Evolutionary conservation across 2,113 vertebrate genomes (phyloP), one percentile per base, ranked within the genome.

Genomic region (Pseudorhombus dupliciocellatus): DNA sequence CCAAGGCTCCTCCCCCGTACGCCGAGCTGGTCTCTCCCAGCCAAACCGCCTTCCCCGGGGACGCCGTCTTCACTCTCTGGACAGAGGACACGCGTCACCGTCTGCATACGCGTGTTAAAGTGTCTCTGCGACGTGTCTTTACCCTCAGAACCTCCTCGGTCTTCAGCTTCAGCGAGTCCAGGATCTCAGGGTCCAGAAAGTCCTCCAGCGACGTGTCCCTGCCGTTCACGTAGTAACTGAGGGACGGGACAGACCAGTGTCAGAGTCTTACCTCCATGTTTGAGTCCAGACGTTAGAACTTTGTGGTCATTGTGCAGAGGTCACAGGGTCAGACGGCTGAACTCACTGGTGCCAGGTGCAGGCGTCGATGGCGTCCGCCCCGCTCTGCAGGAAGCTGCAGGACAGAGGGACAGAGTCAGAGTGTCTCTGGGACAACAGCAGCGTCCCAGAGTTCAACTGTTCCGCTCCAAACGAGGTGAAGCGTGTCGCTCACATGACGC

Each of bases 341-440:
- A 91, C 93, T 95, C 93, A 99, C 98, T 99, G 97, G 84, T 99
- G 98, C 97, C 97, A 99, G 0, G 97, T 99, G 48, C 94, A 87
- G 3, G 97, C 90, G 59, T 96, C 84, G 1, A 99, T 93, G 11
- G 89, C 95, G 71, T 91, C 83, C 24, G 94, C 94, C 28, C 94
- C 97, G 0, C 82, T 91, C 68, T 94, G 88, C 88, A 99, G 91
- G 87, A 99, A 99, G 71, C 98, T 99, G 77, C 56, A 57, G 10
- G 26, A 40, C 42, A 2, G 4, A n/a, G n/a, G n/a, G n/a, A n/a
- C n/a, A n/a, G n/a, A n/a, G n/a, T n/a, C n/a, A n/a, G n/a, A n/a
- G n/a, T n/a, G n/a, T n/a, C n/a, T n/a, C n/a, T n/a, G n/a, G n/a
- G n/a, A n/a, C n/a, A n/a, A n/a, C n/a, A n/a, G n/a, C n/a, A 34